Percentiles rank a stretch among this genome's conserved stretches.
Evolutionary conservation across 1,140 invertebrate genomes (phyloP).

Genomic region (Eriosoma lanigerum): DNA sequence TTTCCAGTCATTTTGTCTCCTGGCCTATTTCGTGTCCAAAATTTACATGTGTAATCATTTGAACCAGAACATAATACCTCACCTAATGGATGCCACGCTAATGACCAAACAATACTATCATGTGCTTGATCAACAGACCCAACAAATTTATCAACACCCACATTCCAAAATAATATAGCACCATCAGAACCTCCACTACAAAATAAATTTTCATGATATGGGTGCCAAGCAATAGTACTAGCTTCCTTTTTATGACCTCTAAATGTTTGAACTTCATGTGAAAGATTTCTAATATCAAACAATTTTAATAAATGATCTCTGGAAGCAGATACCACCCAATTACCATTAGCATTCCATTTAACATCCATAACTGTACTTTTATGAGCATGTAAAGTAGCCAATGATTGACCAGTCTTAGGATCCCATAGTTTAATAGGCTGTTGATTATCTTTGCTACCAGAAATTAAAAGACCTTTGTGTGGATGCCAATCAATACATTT

Average conservation of each 20-base stretch:
- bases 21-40: constrained; percentile 98
- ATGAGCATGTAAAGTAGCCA: constrained; percentile 93
- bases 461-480: constrained; percentile 92
- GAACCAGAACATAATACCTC: constrained; percentile 98
- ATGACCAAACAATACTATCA: constrained; percentile 97
- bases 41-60: constrained; percentile 97
- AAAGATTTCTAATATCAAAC: constrained; percentile 95
- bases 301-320: constrained; percentile 97
- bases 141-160: constrained; percentile 93
- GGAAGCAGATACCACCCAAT: constrained; percentile 98
- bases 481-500: constrained; percentile 99
- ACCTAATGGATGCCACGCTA: constrained; percentile 98
- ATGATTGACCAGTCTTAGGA: constrained; percentile 87
- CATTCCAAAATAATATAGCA: constrained; percentile 97
- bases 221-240: constrained; percentile 96
- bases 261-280: constrained; percentile 92
- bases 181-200: constrained; percentile 97
- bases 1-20: constrained; percentile 98
- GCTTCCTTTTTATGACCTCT: constrained; percentile 98
- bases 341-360: constrained; percentile 99
- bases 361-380: constrained; percentile 99
- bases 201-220: constrained; percentile 93
- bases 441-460: constrained; percentile 99
- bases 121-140: constrained; percentile 97
- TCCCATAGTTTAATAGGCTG: constrained; percentile 99